Base-by-base conservation (phyloP, 2,888 invertebrate genomes). In the Ectemnius continuus region DNA sequence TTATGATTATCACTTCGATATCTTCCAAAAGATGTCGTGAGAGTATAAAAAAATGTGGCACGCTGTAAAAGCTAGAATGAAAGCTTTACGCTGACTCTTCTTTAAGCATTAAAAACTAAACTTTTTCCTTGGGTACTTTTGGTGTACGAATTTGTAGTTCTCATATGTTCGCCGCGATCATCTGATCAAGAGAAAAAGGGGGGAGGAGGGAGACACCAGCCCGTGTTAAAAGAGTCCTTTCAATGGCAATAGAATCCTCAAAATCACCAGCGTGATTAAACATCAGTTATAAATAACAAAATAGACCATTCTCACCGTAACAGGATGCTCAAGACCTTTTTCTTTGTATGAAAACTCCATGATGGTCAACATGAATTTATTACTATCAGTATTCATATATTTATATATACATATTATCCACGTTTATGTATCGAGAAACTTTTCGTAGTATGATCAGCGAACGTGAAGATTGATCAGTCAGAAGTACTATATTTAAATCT, bases 261-360 rank as follows among this genome's bases (percentile, higher is more conserved):
- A 78, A 86, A 75, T 86, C 69, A 73, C 75, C 74, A 77, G n/a
- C 70, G 70, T 75, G 76, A 81, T 72, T 78, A 78, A 82, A 76
- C 80, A 76, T 76, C 81, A 83, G 83, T 82, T 78, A 85, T 87
- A 86, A 87, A 85, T 86, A 87, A 86, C 83, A 83, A 87, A 87
- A 86, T 86, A 84, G 81, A 83, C 79, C 79, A 79, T 81, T 83
- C 84, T 78, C 78, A 84, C 80, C 80, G 81, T 81, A 83, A 85
- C 81, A 85, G 81, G 83, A 84, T 83, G 80, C 77, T 73, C 80
- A 81, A 79, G 76, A 70, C 71, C 70, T 80, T 73, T 70, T 57
- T 77, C 69, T 46, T 78, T 75, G 61, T 69, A 61, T 73, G 73
- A 60, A 63, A 80, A 73, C 76, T 75, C 65, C 76, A 79, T 61